Evolutionary conservation across 2,797 vertebrate species (phyloP).

Genomic region (Poecilia gillii): DNA sequence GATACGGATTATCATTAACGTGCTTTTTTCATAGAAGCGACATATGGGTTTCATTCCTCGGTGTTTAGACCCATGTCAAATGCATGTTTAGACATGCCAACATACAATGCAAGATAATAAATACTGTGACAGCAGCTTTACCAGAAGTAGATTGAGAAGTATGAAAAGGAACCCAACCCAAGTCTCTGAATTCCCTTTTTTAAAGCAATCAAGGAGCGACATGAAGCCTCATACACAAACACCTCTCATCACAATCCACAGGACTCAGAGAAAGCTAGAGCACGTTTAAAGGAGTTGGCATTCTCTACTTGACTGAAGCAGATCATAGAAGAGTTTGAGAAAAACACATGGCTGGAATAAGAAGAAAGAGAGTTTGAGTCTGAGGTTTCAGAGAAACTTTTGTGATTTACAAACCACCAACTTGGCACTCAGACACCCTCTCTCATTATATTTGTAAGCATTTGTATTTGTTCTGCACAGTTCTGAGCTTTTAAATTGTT

Average conservation of each 20-base stretch:
- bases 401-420: neutral
- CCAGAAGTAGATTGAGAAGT: neutral
- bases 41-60: neutral
- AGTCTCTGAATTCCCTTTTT: neutral
- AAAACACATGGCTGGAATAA: neutral
- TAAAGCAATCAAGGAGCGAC: neutral
- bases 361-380: neutral
- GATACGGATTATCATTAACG: neutral
- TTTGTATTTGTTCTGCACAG: neutral
- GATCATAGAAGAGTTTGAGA: conserved; percentile 1
- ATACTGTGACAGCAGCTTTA: conserved; percentile 1
- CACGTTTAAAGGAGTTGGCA: neutral
- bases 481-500: neutral
- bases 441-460: neutral
- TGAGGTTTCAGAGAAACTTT: neutral
- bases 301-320: neutral
- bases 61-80: neutral
- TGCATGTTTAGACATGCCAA: neutral
- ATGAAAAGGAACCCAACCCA: neutral
- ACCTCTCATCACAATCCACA: neutral
- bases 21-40: neutral
- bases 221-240: neutral
- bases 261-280: neutral
- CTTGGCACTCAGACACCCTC: neutral
- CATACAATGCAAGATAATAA: neutral